Evolutionary conservation across 2,888 invertebrate species (phyloP).

Genomic region (Pyrochroa serraticornis): DNA sequence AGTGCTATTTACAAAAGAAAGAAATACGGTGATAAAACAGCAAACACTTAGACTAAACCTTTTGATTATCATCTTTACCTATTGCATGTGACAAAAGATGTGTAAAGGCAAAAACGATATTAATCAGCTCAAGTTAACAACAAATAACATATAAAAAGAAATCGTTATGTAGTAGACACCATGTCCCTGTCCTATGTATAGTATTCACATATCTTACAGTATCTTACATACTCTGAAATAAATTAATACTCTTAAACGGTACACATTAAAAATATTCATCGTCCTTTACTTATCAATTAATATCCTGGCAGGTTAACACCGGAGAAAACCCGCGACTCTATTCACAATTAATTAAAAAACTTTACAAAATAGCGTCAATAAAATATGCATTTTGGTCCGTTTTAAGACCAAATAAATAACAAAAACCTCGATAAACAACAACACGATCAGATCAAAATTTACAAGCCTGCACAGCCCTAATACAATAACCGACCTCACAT

Average conservation of each 20-base stretch:
- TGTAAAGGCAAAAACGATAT: constrained; percentile 27
- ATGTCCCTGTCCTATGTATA: constrained; percentile 35
- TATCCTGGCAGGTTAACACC: background rate
- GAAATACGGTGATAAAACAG: constrained; percentile 46
- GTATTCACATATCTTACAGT: constrained; percentile 43
- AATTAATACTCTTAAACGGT: constrained; percentile 34
- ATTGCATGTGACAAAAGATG: constrained; percentile 22
- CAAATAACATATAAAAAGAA: constrained; percentile 23
- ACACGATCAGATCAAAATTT: constrained; percentile 25
- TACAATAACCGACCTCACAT: constrained; percentile 14
- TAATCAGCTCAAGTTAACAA: constrained; percentile 29
- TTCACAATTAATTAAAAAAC: constrained; percentile 25
- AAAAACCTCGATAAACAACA: constrained; percentile 21
- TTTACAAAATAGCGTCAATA: constrained; percentile 29
- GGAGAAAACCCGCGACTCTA: constrained; percentile 9
- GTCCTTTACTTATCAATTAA: background rate
- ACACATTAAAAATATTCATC: constrained; percentile 19
- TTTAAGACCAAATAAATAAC: constrained; percentile 34
- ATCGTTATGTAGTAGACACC: constrained; percentile 23
- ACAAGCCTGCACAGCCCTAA: constrained; percentile 45
- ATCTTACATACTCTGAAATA: constrained; percentile 40
- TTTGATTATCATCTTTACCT: constrained; percentile 37
- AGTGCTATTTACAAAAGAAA: constrained; percentile 51
- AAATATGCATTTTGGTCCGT: constrained; percentile 34
- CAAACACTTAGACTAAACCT: constrained; percentile 44